Base-by-base conservation (phyloP, 2,113 vertebrate genomes). In the Brachypodius melanocephalos region DNA sequence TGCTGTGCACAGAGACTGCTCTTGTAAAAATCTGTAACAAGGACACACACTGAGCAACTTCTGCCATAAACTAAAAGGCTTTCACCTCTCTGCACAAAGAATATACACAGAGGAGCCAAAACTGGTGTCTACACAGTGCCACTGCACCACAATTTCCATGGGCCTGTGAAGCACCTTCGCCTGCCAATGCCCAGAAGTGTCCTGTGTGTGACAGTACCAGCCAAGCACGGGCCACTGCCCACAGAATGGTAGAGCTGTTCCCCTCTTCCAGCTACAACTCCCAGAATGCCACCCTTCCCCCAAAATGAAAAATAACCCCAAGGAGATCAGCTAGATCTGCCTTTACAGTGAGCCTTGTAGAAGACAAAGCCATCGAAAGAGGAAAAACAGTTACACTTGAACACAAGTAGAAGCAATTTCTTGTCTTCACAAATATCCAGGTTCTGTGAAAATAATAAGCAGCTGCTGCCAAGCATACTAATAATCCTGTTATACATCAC, bases 381-480 rank as follows among this genome's bases (percentile, higher is more conserved):
- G 32, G 17, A 55, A 69, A 73, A 91, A 46, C 7, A 46, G 46
- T 40, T 58, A 82, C 38, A 73, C 49, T 80, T 45, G 25, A 96
- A 77, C 29, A 93, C 43, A 74, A 85, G 65, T 3, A 73, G 25
- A 85, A 94, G 22, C 11, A 19, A n/a, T 59, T 85, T 49, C 71
- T 82, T 88, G 40, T 91, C 80, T 96, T 94, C 72, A 94, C 68
- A 90, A 95, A 85, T 88, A 94, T 52, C 65, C 88, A 95, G 93
- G 78, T 96, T 94, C 88, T 90, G 91, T 1, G 16, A 91, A 95
- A 77, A 85, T 90, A 93, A 89, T 94, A 89, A 93, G 91, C 75
- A 93, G 93, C 78, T 93, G 85, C 88, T 95, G 94, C 89, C 88
- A 96, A 80, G 90, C 85, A 83, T 80, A 90, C 90, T 94, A 96